phyloP scores from a whole-genome alignment of 2,113 vertebrate genomes.

The Varanus salvator region DNA sequence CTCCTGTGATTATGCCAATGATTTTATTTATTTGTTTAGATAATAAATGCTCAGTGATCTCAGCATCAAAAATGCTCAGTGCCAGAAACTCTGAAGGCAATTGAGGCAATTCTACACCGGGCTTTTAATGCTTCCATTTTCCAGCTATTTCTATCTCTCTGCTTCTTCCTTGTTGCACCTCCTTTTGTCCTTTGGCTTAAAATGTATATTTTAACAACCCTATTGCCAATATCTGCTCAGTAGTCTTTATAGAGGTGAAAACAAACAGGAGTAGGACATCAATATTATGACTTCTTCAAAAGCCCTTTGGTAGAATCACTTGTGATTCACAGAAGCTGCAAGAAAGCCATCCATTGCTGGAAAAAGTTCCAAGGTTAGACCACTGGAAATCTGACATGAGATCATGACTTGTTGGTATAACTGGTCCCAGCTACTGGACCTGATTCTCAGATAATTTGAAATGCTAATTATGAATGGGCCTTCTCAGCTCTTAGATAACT shows the following conservation, averaged over 20 bases:
- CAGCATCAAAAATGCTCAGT: conserved; percentile 77
- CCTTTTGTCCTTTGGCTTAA: conserved; percentile 55
- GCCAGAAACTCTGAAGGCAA: conserved; percentile 66
- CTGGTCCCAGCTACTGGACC: too few species aligned
- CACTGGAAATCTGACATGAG: not conserved
- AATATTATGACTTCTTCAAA: not conserved
- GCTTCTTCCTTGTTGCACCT: conserved; percentile 38
- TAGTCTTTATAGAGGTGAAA: conserved; percentile 63
- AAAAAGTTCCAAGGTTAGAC: not conserved
- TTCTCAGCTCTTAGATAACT: not conserved
- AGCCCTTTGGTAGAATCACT: not conserved
- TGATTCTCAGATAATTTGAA: not conserved
- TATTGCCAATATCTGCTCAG: conserved; percentile 53
- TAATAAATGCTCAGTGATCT: conserved; percentile 67
- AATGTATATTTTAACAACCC: conserved; percentile 59
- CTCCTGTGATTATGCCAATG: not conserved
- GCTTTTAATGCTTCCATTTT: conserved; percentile 34
- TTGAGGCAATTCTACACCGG: conserved; percentile 63
- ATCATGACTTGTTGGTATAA: not conserved
- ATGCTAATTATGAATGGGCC: not conserved
- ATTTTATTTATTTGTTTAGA: not conserved
- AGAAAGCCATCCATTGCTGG: not conserved
- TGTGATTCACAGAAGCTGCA: not conserved
- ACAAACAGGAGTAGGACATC: conserved; percentile 33
- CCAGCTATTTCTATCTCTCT: conserved; percentile 28